Conservation (phyloP, 2,113 vertebrate genomes). For the Indri indri region DNA sequence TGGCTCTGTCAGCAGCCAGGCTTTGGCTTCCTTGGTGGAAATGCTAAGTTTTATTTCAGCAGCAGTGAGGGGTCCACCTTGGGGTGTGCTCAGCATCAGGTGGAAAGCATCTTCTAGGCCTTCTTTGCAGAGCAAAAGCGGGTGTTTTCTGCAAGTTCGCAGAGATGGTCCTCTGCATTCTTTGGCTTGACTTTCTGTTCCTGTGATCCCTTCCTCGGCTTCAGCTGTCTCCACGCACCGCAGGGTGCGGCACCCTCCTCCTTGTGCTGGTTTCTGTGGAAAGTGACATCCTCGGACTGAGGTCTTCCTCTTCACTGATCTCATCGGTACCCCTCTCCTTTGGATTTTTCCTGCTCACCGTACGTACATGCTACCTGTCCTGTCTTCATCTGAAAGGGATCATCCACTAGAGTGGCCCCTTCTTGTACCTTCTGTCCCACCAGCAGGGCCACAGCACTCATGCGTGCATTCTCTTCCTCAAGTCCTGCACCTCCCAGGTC, state of each 20-base stretch:
- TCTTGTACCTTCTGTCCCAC: constrained; percentile 90
- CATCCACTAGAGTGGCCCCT: constrained; percentile 55
- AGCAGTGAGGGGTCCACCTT: constrained; percentile 83
- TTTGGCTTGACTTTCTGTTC: constrained; percentile 91
- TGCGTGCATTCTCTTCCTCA: constrained; percentile 85
- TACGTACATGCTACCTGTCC: constrained; percentile 88
- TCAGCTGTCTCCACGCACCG: constrained; percentile 92
- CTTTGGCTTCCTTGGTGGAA: constrained; percentile 93
- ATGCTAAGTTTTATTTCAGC: constrained; percentile 96
- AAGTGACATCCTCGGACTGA: constrained; percentile 92
- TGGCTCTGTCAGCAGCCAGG: constrained; percentile 91
- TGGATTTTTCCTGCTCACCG: constrained; percentile 86
- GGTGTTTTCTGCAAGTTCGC: constrained; percentile 91
- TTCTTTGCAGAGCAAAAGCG: constrained; percentile 92
- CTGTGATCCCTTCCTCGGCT: constrained; percentile 90
- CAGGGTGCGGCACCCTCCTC: constrained; percentile 93
- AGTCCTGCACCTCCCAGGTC: constrained; percentile 90
- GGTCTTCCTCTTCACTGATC: constrained; percentile 90
- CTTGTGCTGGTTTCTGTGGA: constrained; percentile 93
- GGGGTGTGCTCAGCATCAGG: constrained; percentile 92
- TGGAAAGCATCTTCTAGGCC: constrained; percentile 93
- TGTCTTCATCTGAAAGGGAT: constrained; percentile 89
- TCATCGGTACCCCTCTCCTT: constrained; percentile 92
- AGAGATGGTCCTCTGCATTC: constrained; percentile 91
- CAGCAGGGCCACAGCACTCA: constrained; percentile 87